Conservation (phyloP, 2,888 invertebrate species). For the Mythimna loreyi region DNA sequence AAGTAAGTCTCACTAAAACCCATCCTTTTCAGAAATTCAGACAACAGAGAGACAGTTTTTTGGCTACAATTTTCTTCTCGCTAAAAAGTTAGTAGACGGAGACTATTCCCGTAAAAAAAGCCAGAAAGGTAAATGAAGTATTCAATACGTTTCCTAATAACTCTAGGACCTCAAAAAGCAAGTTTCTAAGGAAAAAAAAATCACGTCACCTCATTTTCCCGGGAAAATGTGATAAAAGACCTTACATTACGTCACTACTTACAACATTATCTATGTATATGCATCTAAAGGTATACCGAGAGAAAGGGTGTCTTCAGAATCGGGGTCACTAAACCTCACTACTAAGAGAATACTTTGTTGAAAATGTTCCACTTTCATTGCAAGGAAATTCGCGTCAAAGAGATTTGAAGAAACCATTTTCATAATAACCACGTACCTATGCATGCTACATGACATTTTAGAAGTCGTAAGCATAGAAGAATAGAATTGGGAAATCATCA, state of each 20-base stretch:
- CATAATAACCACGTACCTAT: too few species aligned
- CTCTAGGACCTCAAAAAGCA: not conserved
- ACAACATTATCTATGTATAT: slow-evolving; percentile 27
- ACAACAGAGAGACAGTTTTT: not conserved
- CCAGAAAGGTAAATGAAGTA: too few species aligned
- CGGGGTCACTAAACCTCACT: slow-evolving; percentile 28
- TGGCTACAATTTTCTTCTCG: not conserved
- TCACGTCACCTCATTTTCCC: not conserved
- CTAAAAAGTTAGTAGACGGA: not conserved
- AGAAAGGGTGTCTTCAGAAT: slow-evolving; percentile 32
- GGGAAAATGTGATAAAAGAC: slow-evolving; percentile 7
- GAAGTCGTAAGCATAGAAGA: too few species aligned
- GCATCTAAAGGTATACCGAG: slow-evolving; percentile 20
- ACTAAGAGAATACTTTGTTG: not conserved
- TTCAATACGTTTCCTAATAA: not conserved
- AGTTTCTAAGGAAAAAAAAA: not conserved
- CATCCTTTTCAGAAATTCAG: too few species aligned
- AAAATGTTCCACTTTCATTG: slow-evolving; percentile 21
- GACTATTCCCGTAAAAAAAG: too few species aligned
- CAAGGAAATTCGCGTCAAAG: not conserved
- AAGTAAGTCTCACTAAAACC: too few species aligned
- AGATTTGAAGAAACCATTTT: not conserved
- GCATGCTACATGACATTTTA: not conserved
- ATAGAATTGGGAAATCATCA: too few species aligned
- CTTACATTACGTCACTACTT: not conserved